Percentiles rank a stretch among this genome's conserved stretches.
Conservation (phyloP, 2,113 vertebrate species). For the Scolopax mira region DNA sequence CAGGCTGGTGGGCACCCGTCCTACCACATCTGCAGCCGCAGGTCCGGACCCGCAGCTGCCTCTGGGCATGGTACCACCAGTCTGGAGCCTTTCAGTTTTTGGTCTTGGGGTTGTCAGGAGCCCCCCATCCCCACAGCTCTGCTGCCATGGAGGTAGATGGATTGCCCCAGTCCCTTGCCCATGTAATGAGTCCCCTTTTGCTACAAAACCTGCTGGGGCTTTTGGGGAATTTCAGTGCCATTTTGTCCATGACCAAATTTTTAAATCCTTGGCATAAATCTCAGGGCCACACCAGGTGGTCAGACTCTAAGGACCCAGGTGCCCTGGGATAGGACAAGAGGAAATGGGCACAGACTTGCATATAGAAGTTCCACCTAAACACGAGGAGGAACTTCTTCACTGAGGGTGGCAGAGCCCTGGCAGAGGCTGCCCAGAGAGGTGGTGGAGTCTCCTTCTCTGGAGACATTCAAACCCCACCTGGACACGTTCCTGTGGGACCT, state of each 20-base stretch:
- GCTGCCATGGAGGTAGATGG: neutral
- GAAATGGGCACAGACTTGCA: too few species aligned
- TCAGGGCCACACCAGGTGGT: fast-evolving
- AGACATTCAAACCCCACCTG: too few species aligned
- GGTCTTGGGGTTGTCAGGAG: neutral
- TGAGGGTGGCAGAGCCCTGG: too few species aligned
- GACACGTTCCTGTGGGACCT: too few species aligned
- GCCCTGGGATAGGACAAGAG: too few species aligned
- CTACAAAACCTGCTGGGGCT: neutral
- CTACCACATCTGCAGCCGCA: neutral
- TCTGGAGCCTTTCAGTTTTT: fast-evolving
- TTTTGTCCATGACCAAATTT: neutral
- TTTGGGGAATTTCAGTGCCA: fast-evolving
- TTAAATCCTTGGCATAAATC: neutral
- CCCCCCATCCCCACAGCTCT: too few species aligned
- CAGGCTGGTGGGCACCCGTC: neutral
- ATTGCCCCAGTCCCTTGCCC: too few species aligned
- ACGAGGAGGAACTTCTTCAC: too few species aligned
- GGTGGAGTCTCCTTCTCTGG: too few species aligned
- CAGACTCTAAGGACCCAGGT: neutral
- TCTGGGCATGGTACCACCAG: fast-evolving
- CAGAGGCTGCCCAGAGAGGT: too few species aligned
- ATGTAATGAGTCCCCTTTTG: fast-evolving
- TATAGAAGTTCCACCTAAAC: too few species aligned
- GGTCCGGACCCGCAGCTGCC: neutral